Base-by-base conservation (phyloP, 2,888 invertebrate species). In the Oscheius sp. region DNA sequence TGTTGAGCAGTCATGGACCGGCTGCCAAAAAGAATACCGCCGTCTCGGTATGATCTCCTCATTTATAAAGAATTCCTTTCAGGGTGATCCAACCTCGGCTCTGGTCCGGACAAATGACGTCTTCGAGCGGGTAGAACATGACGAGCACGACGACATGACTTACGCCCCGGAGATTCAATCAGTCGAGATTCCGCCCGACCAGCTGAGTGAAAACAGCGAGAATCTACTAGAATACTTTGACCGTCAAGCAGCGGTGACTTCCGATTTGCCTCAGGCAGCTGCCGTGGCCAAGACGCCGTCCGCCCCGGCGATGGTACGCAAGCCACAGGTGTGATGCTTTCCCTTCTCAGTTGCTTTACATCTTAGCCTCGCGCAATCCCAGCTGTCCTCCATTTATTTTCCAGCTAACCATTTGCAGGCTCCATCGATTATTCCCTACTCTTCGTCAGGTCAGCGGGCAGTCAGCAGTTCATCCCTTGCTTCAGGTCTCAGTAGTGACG, bases 161-260 rank as follows among this genome's bases (percentile, higher is more conserved):
- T 87, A 85, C 69, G 87, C 87, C 1, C 87, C 87, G 9, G 87
- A 87, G 71, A 87, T 87, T 43, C 87, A 87, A 58, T 85, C 86
- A n/a, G 83, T 87, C 7, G 86, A 87, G 72, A 85, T 87, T 68
- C 87, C 87, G 6, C 87, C 87, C 1, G 87, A 87, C 78, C 87
- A 87, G 74, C 70, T 87, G 79, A 86, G 86, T 53, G 85, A 87
- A 71, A 80, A 80, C 29, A 85, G 85, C 25, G 82, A 85, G 45
- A 82, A 87, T 55, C 79, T 85, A 18, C 79, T 79, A 58, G 84
- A 83, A n/a, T 81, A 82, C 66, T 79, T 83, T 23, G 81, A 81
- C 53, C 74, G 76, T 13, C 75, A 77, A 12, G 79, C 81, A 2
- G 80, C 78, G 29, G 77, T 79, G 13, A 70, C 23, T 35, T 23